phyloP scores from a whole-genome alignment of 2,113 vertebrate species.

The Myanophis thanlyinensis region DNA sequence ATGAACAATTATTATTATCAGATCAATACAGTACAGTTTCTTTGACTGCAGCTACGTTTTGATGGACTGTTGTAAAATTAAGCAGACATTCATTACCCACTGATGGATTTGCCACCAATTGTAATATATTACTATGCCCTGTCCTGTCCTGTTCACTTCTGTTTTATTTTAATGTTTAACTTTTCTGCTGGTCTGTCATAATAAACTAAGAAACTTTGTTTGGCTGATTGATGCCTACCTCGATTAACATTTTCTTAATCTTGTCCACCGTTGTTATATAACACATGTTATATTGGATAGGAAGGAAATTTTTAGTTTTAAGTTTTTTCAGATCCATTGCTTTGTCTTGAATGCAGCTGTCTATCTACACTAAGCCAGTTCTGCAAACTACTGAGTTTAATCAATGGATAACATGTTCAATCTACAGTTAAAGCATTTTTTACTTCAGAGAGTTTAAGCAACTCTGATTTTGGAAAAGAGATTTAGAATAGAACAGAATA shows the following conservation, averaged over 20 bases:
- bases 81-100: neutral
- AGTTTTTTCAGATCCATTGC: neutral
- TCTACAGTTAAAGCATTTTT: no score
- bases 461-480: neutral
- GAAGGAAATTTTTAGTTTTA: neutral
- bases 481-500: no score
- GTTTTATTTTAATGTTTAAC: neutral
- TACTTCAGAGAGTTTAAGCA: neutral
- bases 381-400: no score
- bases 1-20: neutral
- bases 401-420: no score
- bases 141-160: neutral
- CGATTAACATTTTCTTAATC: neutral
- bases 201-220: neutral
- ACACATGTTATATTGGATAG: no score
- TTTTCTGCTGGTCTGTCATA: neutral
- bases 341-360: no score
- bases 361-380: no score
- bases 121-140: neutral
- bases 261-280: neutral
- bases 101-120: neutral
- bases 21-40: neutral
- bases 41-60: neutral
- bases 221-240: neutral
- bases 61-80: neutral